Base-by-base conservation (phyloP, 2,797 vertebrate species). In the Gadopsis marmoratus region DNA sequence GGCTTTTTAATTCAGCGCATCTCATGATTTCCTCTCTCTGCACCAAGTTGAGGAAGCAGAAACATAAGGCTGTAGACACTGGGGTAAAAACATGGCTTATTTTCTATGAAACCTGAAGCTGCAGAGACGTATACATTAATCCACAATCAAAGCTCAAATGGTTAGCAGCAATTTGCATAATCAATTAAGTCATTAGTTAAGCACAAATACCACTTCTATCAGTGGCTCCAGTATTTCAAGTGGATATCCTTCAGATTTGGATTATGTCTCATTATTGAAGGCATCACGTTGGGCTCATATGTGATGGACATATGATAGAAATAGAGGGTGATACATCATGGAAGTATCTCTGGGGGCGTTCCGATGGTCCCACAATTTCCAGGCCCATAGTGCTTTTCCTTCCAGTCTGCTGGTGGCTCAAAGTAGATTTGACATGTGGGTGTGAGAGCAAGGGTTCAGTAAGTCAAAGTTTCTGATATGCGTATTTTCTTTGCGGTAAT, bases 21-120 rank as follows among this genome's bases (percentile, higher is more conserved):
- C n/a, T 45, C 29, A n/a, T 2, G 12, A 53, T 23, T 79, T 67
- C 62, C 55, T 47, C 39, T 47, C 37, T 67, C 26, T 45, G 19
- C 33, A 19, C 19, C 51, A 47, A 17, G 19, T 7, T 29, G 21
- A 26, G 0, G 48, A 43, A 2, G 12, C 19, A 43, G 1, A 35
- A 13, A 39, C 6, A 37, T 4, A 0, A 45, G 50, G 5, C 53
- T 58, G 31, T 39, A 6, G 47, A 35, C 35, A 16, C 48, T n/a
- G 4, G 26, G 10, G 7, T 14, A n/a, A n/a, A 33, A 53, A 33
- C 17, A 53, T 12, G 68, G 19, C n/a, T 7, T 7, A 21, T 5
- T 62, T 72, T 31, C 12, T 31, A n/a, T 29, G 17, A 74, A 53
- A 2, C 0, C 5, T 0, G 2, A 56, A 10, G 12, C 54, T 67